Percentiles rank a stretch among this genome's conserved stretches.
Conservation (phyloP, 2,888 invertebrate species). For the Habrosyne pyritoides region DNA sequence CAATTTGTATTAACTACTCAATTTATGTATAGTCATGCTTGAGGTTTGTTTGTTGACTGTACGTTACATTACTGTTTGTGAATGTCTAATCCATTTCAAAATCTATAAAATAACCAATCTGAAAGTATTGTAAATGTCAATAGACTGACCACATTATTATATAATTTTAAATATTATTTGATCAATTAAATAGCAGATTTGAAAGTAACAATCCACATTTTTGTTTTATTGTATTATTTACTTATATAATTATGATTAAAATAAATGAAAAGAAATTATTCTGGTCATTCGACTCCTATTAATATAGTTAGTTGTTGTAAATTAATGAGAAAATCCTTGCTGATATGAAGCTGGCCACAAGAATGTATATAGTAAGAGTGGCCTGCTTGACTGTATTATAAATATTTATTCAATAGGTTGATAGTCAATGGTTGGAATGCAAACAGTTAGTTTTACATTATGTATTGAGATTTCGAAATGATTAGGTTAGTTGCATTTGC, state of each 20-base stretch:
- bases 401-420: constrained; percentile 69
- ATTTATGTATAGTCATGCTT: too few relatives aligned
- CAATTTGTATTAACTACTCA: too few relatives aligned
- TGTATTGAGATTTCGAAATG: constrained; percentile 73
- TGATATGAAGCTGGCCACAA: constrained; percentile 34
- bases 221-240: constrained; percentile 44
- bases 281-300: constrained; percentile 74
- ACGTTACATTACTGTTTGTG: constrained; percentile 11
- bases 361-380: constrained; percentile 60
- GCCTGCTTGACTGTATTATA: constrained; percentile 49
- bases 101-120: background rate
- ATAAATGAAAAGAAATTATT: constrained; percentile 58
- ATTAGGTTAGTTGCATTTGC: constrained; percentile 81
- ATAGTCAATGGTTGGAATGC: constrained; percentile 41
- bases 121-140: background rate
- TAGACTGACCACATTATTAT: constrained; percentile 7
- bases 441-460: constrained; percentile 69
- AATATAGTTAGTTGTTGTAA: constrained; percentile 58
- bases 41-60: too few relatives aligned
- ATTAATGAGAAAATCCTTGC: constrained; percentile 29
- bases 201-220: constrained; percentile 39
- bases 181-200: constrained; percentile 17
- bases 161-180: background rate
- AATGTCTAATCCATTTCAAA: background rate
- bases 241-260: constrained; percentile 60